Conservation (phyloP, 1,140 invertebrate species). For the Nebria ingens region DNA sequence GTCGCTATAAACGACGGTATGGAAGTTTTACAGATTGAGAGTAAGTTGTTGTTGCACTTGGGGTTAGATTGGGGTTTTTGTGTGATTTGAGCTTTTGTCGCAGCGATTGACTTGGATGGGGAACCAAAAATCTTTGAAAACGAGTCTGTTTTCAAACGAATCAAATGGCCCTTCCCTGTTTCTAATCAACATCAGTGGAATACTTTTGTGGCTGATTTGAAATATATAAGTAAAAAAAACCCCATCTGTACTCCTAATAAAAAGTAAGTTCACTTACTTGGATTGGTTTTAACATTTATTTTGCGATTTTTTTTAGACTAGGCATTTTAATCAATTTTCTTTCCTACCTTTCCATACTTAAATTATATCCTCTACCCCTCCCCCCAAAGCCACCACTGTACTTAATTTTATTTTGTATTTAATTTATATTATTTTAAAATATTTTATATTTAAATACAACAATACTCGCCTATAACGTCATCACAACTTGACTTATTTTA, state of each 20-base stretch:
- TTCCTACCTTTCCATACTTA: too few relatives aligned
- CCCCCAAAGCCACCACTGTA: too few relatives aligned
- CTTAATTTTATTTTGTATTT: too few relatives aligned
- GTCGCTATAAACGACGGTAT: slow-evolving; percentile 52
- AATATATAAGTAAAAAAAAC: slow-evolving; percentile 20
- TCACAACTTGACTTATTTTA: too few relatives aligned
- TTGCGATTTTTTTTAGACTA: slow-evolving; percentile 7
- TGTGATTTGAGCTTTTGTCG: too few relatives aligned
- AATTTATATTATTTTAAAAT: background rate
- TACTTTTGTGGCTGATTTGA: slow-evolving; percentile 23
- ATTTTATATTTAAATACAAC: background rate
- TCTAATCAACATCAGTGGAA: slow-evolving; percentile 21
- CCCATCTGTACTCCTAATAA: background rate
- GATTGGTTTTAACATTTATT: background rate
- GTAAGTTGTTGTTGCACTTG: too few relatives aligned
- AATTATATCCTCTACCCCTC: too few relatives aligned
- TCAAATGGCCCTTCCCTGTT: slow-evolving; percentile 1
- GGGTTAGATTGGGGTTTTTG: too few relatives aligned
- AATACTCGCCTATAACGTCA: too few relatives aligned
- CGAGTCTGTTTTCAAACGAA: background rate
- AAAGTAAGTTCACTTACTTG: slow-evolving; percentile 14
- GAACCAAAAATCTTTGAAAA: background rate
- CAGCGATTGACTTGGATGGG: background rate
- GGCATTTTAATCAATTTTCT: background rate
- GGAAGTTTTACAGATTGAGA: slow-evolving; percentile 50